Evolutionary conservation across 2,797 vertebrate genomes (phyloP).

Genomic region (Rousettus madagascariensis): DNA sequence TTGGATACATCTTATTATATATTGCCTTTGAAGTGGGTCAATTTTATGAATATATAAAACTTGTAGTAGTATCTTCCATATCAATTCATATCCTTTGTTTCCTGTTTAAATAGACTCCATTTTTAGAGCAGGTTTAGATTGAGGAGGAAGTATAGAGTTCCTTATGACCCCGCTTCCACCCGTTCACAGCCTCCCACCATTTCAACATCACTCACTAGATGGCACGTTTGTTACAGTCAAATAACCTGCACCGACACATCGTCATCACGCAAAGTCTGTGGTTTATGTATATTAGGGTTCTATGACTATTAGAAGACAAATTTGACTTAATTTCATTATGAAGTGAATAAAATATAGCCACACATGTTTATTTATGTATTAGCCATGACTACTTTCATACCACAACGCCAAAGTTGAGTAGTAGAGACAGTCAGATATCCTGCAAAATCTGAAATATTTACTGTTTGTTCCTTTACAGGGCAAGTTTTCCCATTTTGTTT

Average conservation of each 20-base stretch:
- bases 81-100: neutral
- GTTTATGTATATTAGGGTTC: neutral
- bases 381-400: neutral
- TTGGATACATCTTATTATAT: neutral
- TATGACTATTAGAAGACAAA: neutral
- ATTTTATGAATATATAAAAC: neutral
- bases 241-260: neutral
- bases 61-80: neutral
- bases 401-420: neutral
- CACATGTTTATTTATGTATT: neutral
- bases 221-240: neutral
- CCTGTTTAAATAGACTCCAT: neutral
- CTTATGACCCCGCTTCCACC: fast-evolving
- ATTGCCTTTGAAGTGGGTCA: neutral
- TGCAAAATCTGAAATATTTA: neutral
- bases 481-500: neutral
- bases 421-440: neutral
- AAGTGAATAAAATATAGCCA: neutral
- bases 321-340: neutral
- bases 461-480: neutral
- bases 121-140: neutral
- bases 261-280: too few species aligned
- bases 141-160: neutral
- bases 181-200: neutral
- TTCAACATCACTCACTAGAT: too few species aligned